Percentiles rank a stretch among this genome's conserved stretches.
Evolutionary conservation across 2,113 vertebrate genomes (phyloP).

Genomic region (Nibea coibor): DNA sequence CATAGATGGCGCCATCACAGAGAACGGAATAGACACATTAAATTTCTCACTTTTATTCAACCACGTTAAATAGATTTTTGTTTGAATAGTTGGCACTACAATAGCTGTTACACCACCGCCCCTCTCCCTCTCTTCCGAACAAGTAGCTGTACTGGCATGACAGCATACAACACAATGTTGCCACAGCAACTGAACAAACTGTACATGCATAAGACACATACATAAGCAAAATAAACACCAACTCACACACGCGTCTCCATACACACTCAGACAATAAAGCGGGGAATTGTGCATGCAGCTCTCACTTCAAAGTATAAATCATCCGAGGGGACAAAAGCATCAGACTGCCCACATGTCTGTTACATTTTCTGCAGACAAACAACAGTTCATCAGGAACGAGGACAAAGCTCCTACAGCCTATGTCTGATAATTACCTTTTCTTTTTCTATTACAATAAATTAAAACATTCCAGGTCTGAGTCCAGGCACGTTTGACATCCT

Average conservation of each 20-base stretch:
- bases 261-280: neutral
- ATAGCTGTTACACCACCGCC: too few species aligned
- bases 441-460: neutral
- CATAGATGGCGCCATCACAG: too few species aligned
- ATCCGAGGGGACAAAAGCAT: neutral
- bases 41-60: too few species aligned
- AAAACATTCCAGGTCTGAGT: conserved; percentile 2
- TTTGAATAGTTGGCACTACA: too few species aligned
- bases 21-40: too few species aligned
- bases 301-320: neutral
- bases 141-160: too few species aligned
- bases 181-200: too few species aligned
- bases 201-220: too few species aligned
- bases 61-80: too few species aligned
- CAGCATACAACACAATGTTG: too few species aligned
- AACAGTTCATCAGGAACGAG: neutral
- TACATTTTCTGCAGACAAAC: neutral
- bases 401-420: neutral
- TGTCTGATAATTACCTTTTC: conserved; percentile 25
- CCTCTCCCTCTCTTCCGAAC: too few species aligned
- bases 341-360: neutral
- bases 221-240: too few species aligned
- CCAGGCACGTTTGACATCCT: conserved; percentile 5
- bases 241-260: neutral
- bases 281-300: neutral